Evolutionary conservation across 2,888 invertebrate species (phyloP).

Genomic region (Aphodius sticticus): DNA sequence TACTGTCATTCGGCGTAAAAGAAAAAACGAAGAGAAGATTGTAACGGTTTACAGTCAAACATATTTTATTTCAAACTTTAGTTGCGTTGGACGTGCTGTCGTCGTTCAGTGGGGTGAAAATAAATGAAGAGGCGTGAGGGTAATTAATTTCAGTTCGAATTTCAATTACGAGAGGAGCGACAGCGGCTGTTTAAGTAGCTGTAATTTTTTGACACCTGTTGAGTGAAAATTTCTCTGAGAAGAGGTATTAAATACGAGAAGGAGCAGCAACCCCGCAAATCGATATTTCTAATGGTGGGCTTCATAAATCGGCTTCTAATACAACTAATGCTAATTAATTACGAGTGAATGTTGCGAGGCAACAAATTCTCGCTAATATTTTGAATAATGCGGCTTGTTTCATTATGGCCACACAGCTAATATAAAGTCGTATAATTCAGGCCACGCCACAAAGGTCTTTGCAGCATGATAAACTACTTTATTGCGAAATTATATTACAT

Average conservation of each 20-base stretch:
- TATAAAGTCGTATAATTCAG: slow-evolving; percentile 4
- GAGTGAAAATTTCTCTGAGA: neutral
- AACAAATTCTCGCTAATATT: neutral
- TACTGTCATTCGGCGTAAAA: no score
- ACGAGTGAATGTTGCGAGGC: neutral
- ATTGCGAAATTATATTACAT: slow-evolving; percentile 4
- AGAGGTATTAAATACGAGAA: neutral
- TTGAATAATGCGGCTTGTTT: neutral
- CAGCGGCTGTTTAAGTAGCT: neutral
- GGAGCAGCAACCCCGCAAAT: neutral
- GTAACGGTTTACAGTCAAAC: no score
- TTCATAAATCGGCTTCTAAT: neutral
- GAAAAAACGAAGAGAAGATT: no score
- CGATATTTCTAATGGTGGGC: neutral
- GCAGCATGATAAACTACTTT: neutral
- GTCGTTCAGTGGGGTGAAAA: neutral
- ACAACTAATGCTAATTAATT: neutral
- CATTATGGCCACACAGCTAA: neutral
- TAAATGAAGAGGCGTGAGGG: neutral
- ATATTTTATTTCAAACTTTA: no score
- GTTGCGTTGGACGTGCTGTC: neutral
- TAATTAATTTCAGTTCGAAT: neutral
- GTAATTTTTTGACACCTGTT: neutral
- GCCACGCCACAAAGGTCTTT: neutral
- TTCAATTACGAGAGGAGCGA: neutral